A percentile compares a stretch with the other conserved stretches of the same genome.
phyloP scores from a whole-genome alignment of 2,113 vertebrate genomes.

The Corynorhinus townsendii region DNA sequence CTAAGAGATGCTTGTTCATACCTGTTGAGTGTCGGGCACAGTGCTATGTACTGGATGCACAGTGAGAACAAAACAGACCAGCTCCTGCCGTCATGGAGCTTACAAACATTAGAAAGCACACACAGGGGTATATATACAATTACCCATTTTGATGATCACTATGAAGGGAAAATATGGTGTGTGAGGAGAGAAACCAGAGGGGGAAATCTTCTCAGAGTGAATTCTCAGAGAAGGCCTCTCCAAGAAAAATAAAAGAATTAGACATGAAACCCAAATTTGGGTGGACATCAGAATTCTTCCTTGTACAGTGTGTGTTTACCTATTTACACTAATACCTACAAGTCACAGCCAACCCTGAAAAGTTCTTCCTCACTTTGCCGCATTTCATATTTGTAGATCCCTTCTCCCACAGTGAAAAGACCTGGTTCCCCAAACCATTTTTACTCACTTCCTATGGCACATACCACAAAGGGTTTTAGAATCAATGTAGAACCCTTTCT shows the following conservation, averaged over 20 bases:
- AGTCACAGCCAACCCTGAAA: not conserved
- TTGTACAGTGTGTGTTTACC: not conserved
- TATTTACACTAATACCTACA: not conserved
- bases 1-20: no score
- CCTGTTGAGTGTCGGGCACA: no score
- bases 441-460: not conserved
- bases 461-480: not conserved
- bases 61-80: not conserved
- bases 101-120: not conserved
- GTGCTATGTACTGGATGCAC: no score
- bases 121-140: no score
- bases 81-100: fast-evolving
- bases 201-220: not conserved
- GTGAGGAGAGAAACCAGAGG: not conserved
- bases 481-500: no score
- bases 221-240: not conserved
- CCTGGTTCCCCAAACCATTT: not conserved
- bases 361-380: not conserved
- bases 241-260: not conserved
- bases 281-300: not conserved
- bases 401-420: not conserved
- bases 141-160: not conserved
- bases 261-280: not conserved
- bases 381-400: not conserved
- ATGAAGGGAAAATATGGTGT: not conserved